Conservation (phyloP, 2,888 invertebrate species). For the Mylabris sibirica region DNA sequence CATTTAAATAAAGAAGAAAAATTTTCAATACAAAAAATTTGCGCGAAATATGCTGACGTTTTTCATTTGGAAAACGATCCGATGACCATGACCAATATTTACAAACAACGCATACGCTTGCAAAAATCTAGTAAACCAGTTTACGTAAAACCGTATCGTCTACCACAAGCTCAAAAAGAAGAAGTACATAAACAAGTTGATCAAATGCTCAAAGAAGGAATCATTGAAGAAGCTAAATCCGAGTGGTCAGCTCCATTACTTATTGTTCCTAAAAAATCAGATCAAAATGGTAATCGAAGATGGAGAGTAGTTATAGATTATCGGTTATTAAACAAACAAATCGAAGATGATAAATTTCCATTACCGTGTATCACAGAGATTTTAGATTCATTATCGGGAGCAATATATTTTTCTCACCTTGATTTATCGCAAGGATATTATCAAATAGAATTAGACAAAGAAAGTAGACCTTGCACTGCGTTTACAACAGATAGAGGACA, state of each 20-base stretch:
- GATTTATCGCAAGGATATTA: slow-evolving; percentile 39
- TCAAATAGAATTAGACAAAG: slow-evolving; percentile 36
- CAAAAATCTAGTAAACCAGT: slow-evolving; percentile 31
- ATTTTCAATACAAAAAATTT: slow-evolving; percentile 28
- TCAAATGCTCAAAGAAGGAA: slow-evolving; percentile 38
- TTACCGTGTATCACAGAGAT: slow-evolving; percentile 38
- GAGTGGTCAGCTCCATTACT: slow-evolving; percentile 39
- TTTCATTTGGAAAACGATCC: slow-evolving; percentile 37
- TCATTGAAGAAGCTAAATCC: slow-evolving; percentile 39
- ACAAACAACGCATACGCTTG: slow-evolving; percentile 37
- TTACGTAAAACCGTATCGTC: slow-evolving; percentile 40
- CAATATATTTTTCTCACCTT: slow-evolving; percentile 41
- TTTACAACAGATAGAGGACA: slow-evolving; percentile 41
- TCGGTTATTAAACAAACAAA: slow-evolving; percentile 30
- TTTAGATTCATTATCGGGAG: slow-evolving; percentile 40
- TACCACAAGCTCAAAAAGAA: slow-evolving; percentile 39
- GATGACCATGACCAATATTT: slow-evolving; percentile 40
- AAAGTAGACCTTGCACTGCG: slow-evolving; percentile 37
- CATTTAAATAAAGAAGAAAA: slow-evolving; percentile 33
- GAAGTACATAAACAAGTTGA: slow-evolving; percentile 38
- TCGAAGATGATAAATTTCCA: slow-evolving; percentile 38
- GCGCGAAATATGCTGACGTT: slow-evolving; percentile 36
- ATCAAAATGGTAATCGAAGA: slow-evolving; percentile 23
- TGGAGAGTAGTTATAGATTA: slow-evolving; percentile 34
- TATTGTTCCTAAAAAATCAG: slow-evolving; percentile 29